Evolutionary conservation across 2,113 vertebrate genomes (phyloP).

Genomic region (Xiphophorus maculatus): DNA sequence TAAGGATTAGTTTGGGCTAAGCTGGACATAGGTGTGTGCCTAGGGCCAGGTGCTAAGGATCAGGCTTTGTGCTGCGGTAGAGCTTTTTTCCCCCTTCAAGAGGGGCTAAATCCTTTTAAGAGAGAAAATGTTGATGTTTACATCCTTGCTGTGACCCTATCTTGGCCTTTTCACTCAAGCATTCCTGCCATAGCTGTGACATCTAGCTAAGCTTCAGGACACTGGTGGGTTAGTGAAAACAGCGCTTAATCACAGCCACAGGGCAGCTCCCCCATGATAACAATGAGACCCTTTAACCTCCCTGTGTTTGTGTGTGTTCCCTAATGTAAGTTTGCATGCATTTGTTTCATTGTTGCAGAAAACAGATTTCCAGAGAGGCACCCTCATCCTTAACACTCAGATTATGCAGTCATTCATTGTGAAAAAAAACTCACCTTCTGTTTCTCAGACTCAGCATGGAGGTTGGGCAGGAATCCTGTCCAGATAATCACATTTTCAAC

Average conservation of each 20-base stretch:
- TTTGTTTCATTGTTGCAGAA: background rate
- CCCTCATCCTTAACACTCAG: constrained; percentile 17
- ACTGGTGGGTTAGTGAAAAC: constrained; percentile 76
- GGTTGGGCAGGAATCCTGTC: constrained; percentile 17
- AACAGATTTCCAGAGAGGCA: constrained; percentile 26
- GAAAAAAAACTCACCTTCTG: constrained; percentile 39
- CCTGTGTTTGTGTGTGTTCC: constrained; percentile 57
- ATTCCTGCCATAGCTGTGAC: constrained; percentile 83
- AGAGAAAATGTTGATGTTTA: constrained; percentile 85
- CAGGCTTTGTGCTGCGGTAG: constrained; percentile 63
- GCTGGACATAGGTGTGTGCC: constrained; percentile 69
- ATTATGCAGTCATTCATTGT: constrained; percentile 48
- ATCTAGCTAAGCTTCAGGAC: constrained; percentile 80
- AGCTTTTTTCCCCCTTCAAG: constrained; percentile 69
- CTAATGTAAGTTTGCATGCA: constrained; percentile 43
- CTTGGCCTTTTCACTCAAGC: constrained; percentile 75
- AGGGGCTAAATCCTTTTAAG: constrained; percentile 77
- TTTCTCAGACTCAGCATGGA: constrained; percentile 25
- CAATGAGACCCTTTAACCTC: constrained; percentile 75
- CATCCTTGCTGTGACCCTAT: constrained; percentile 79
- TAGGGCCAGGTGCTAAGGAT: constrained; percentile 74
- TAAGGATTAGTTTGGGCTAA: constrained; percentile 64
- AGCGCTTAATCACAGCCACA: constrained; percentile 79
- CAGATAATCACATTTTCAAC: constrained; percentile 29
- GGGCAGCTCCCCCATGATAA: constrained; percentile 71